A percentile compares a stretch with the other conserved stretches of the same genome.
These are phyloP conservation scores for Cosmia trapezina DNA, from an alignment of 2,888 invertebrate genomes.

Conservation along the genomic window DNA sequence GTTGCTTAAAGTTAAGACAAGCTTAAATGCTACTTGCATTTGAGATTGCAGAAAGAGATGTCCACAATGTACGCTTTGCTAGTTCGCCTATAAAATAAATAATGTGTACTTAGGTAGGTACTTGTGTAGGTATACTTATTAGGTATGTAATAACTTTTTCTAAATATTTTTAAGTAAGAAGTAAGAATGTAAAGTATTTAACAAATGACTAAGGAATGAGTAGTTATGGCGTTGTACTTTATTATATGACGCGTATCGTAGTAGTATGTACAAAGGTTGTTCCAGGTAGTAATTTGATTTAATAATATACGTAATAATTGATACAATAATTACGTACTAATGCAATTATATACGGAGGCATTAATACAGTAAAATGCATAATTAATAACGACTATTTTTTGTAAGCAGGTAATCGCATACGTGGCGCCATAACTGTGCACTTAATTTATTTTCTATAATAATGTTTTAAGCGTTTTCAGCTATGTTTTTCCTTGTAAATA, in stretches of 20 bases:
- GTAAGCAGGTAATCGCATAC: constrained; percentile 3
- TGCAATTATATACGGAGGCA: constrained; percentile 16
- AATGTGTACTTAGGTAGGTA: too few species aligned
- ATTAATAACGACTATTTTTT: constrained; percentile 18
- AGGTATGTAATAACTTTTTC: not conserved
- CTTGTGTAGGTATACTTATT: too few species aligned
- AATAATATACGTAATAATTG: constrained; percentile 20
- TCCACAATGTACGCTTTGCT: not conserved
- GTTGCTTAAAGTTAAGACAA: not conserved
- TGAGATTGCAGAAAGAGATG: not conserved
- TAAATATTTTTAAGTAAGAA: not conserved
- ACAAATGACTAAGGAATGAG: not conserved
- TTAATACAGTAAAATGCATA: constrained; percentile 26
- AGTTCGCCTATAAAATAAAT: too few species aligned
- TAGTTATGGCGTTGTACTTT: not conserved
- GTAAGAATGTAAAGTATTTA: too few species aligned
- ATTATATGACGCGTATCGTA: not conserved
- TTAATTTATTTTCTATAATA: constrained; percentile 22
- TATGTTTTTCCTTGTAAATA: constrained; percentile 24
- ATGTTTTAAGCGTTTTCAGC: not conserved
- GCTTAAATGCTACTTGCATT: too few species aligned
- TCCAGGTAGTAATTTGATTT: constrained; percentile 5
- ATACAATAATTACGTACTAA: constrained; percentile 15
- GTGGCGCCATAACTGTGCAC: constrained; percentile 31
- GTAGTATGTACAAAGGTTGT: not conserved